Base-by-base conservation (phyloP, 2,888 invertebrate species). In the Aphodius sticticus region DNA sequence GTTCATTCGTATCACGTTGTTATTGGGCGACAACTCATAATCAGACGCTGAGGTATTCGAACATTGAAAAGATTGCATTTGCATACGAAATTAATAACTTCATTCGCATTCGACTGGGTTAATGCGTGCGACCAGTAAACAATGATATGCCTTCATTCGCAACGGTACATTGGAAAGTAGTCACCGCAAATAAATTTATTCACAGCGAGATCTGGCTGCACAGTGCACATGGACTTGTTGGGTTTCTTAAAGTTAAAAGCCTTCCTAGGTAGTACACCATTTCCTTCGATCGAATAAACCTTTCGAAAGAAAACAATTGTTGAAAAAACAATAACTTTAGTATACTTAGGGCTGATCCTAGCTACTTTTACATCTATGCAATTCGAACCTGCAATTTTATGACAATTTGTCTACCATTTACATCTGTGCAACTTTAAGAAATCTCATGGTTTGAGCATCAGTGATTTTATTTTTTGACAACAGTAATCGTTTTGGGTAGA, bases 91-190 rank as follows among this genome's bases (percentile, higher is more conserved):
- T 53, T 53, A 53, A 53, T 53, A 53, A 53, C 53, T 53, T 53
- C 53, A 53, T 53, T 53, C 53, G 53, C 12, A 53, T 26, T 26
- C 53, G 53, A 53, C 53, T 53, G 9, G 12, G 12, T 26, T 26
- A 53, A 12, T 53, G 53, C 53, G 53, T 53, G 53, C 12, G 53
- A 53, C 53, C 53, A 53, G 53, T 53, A 53, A 53, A 53, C 53
- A 53, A 53, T 53, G 53, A 53, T 53, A 53, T 53, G 12, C 53
- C 53, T 9, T 5, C 53, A 12, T 53, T 53, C 53, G 53, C 7
- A 53, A 53, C 53, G 53, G 53, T 53, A 53, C 53, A 53, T 53
- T 53, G 53, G 53, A 53, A 53, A 53, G 53, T 53, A 53, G 53
- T 26, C 26, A 26, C 26, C 3, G 26, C 53, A 12, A 53, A 53